Percentiles rank a stretch among this genome's conserved stretches.
These are phyloP conservation scores for Gopherus flavomarginatus DNA, from an alignment of 2,113 vertebrate species.

Conservation along the genomic window DNA sequence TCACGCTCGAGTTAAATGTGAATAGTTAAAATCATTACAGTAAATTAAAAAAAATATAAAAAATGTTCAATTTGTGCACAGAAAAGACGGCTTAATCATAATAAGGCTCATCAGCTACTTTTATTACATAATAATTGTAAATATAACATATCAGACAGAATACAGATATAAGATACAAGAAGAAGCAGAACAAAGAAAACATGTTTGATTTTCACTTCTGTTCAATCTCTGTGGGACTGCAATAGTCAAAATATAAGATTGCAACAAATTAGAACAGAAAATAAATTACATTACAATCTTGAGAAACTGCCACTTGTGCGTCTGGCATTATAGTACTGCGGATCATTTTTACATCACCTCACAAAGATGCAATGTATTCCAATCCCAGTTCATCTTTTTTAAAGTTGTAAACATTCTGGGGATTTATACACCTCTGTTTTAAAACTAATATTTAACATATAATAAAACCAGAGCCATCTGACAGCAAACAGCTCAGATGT, in stretches of 20 bases:
- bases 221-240: background rate
- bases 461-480: background rate
- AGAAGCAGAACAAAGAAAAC: background rate
- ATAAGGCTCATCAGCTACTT: background rate
- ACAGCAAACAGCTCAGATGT: background rate
- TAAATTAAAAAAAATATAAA: background rate
- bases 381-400: background rate
- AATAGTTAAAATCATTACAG: background rate
- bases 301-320: background rate
- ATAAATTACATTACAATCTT: background rate
- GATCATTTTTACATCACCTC: background rate
- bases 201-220: background rate
- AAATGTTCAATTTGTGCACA: background rate
- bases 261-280: background rate
- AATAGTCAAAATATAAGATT: background rate
- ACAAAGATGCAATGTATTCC: background rate
- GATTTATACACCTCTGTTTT: background rate
- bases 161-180: background rate
- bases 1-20: background rate
- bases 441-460: slow-evolving; percentile 14
- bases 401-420: background rate
- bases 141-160: background rate
- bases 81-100: background rate
- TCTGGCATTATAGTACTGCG: background rate
- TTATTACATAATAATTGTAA: slow-evolving; percentile 2